These are phyloP conservation scores for Drosophila melanogaster DNA, from an alignment of 1,140 invertebrate species.

Conservation along the genomic window DNA sequence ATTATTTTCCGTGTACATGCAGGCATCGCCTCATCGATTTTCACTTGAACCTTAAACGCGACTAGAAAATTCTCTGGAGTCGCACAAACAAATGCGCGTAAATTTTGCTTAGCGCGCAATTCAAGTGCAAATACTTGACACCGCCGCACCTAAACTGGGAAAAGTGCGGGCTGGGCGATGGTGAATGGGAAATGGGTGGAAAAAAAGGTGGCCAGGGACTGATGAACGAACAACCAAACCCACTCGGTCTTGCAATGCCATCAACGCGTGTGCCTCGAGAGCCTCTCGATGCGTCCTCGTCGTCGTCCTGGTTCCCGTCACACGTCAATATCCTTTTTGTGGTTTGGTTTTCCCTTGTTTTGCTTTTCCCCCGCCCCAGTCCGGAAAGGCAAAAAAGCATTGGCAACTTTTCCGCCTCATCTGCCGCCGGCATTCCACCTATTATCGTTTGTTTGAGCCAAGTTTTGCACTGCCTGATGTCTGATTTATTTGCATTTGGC, in stretches of 20 bases:
- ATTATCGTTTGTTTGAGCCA: constrained; percentile 29
- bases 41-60: constrained; percentile 69
- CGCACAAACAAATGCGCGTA: constrained; percentile 80
- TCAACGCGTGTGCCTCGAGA: constrained; percentile 51
- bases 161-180: neutral
- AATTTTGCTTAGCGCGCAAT: constrained; percentile 79
- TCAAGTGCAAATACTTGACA: constrained; percentile 82
- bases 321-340: constrained; percentile 75
- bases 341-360: constrained; percentile 51
- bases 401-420: constrained; percentile 69
- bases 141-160: constrained; percentile 63
- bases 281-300: constrained; percentile 33
- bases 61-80: constrained; percentile 62
- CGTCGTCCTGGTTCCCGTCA: constrained; percentile 52
- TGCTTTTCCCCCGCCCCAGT: neutral
- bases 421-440: constrained; percentile 31
- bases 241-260: constrained; percentile 31
- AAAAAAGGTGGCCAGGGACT: neutral
- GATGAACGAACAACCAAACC: constrained; percentile 25
- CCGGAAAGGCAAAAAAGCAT: neutral
- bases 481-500: constrained; percentile 76
- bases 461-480: constrained; percentile 40
- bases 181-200: neutral
- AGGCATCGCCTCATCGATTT: constrained; percentile 67
- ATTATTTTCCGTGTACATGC: constrained; percentile 33